Base-by-base conservation (phyloP, 2,888 invertebrate genomes). In the Blera fallax region DNA sequence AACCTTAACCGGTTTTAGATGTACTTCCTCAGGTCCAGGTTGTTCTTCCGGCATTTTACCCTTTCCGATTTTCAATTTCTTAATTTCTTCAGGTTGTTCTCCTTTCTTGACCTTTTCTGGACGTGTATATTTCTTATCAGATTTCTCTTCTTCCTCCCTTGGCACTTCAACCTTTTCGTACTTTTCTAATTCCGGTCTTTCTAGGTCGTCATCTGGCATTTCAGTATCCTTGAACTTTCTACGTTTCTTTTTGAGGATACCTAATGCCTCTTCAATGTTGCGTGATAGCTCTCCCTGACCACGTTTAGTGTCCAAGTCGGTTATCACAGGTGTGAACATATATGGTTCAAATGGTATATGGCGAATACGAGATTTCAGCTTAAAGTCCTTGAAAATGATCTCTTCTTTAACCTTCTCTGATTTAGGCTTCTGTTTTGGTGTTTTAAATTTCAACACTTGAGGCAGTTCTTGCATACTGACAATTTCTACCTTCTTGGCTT, bases 301-400 rank as follows among this genome's bases (percentile, higher is more conserved):
- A 87, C 94, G 93, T 48, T 94, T 89, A 56, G 94, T 94, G 84
- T 94, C 93, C 11, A 90, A 45, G 1, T 90, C 87, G 11, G 87
- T 88, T 10, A 89, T 85, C 5, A 81, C 87, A 34, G 80, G 89
- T 5, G 89, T 90, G 87, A 90, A 91, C 52, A 90, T 91, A 80
- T 93, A 91, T 3, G 95, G 94, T 11, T 95, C 94, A 93, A 94
- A 96, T 82, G 95, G 94, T 58, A 92, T 90, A 88, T 93, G 93
- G 48, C 92, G 93, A n/a, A 96, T 95, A 87, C 95, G 93, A 90
- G 96, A 96, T 89, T 95, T 95, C 0, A 96, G 91, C 89, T 95
- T 93, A 65, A 95, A 93, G 90, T 95, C 95, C 0, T 95, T 96
- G 72, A 96, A 91, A 88, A 94, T 94, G 8, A 93, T 93, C 85